Base-by-base conservation (phyloP, 2,888 invertebrate genomes). In the Mythimna ferrago region DNA sequence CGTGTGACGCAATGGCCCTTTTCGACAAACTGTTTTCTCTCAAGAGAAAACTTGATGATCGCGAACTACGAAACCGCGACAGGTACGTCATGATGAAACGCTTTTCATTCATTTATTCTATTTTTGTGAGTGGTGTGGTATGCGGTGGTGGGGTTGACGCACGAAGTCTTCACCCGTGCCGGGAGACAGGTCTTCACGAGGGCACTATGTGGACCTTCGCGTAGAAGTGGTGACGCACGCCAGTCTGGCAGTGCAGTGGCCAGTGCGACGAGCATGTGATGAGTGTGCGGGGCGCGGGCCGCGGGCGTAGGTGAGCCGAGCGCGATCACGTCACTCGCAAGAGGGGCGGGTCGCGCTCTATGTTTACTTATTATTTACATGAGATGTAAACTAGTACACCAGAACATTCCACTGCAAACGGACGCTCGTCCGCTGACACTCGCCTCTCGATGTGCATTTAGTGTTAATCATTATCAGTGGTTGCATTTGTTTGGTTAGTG, bases 1-100 rank as follows among this genome's bases (percentile, higher is more conserved):
- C 86, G 86, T 88, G 87, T 92, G 90, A 94, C 87, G 96, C 95
- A 94, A 98, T 98, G 98, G 97, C 98, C 96, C 96, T 98, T 94
- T 97, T 98, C 92, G 97, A 97, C 92, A 98, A 97, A 96, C 94
- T 98, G 87, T 97, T 98, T 94, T 96, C 97, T 89, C 96, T 97
- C 93, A 97, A 97, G 94, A 97, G 96, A 96, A 96, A 96, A 93
- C 92, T 95, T 86, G 90, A 94, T 89, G 94, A 90, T 90, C 90
- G 89, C 89, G 93, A 93, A 91, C 90, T 91, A 91, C 93, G 91
- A 92, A 92, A 95, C 93, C 91, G 92, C 92, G 90, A 91, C 94
- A 94, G 96, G 97, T 96, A 96, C 94, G 94, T 96, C 93, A 89
- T 86, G 84, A 76, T 83, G 86, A 91, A 74, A 79, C 91, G 89